Conservation (phyloP, 2,888 invertebrate species). For the Eupithecia vulgata region DNA sequence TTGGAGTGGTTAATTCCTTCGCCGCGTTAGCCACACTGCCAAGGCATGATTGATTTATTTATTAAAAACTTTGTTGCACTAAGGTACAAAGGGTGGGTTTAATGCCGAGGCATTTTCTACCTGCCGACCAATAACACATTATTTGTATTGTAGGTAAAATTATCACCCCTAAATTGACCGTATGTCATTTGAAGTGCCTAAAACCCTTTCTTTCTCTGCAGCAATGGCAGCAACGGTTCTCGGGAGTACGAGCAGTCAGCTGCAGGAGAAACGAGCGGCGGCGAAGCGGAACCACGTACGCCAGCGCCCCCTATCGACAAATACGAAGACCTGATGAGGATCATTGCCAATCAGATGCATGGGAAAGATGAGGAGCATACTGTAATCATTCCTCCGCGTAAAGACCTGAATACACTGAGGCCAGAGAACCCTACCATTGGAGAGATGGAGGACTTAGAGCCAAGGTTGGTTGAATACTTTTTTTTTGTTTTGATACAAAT, state of each 20-base stretch:
- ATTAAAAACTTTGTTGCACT: no score
- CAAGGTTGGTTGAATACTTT: slow-evolving; percentile 61
- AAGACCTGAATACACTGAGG: slow-evolving; percentile 80
- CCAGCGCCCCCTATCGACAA: slow-evolving; percentile 82
- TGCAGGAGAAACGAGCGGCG: slow-evolving; percentile 74
- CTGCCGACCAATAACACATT: no score
- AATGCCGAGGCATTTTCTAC: no score
- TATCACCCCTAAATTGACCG: no score
- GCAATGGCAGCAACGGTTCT: slow-evolving; percentile 75
- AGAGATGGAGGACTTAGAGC: slow-evolving; percentile 85
- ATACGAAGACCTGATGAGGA: slow-evolving; percentile 85
- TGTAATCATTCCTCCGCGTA: slow-evolving; percentile 78
- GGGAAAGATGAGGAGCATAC: slow-evolving; percentile 82
- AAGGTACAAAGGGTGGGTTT: no score
- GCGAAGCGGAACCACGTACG: slow-evolving; percentile 62
- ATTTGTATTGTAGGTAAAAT: no score
- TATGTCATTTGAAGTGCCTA: no score
- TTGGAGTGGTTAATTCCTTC: no score
- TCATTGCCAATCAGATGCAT: slow-evolving; percentile 78
- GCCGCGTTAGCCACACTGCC: no score
- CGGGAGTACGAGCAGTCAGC: slow-evolving; percentile 78
- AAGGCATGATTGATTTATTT: no score
- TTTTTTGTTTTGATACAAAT: no score
- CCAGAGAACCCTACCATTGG: slow-evolving; percentile 88
- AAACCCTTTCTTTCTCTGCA: slow-evolving; percentile 40